These are phyloP conservation scores for Caenorhabditis sp. DNA, from an alignment of 2,888 invertebrate genomes.

Conservation along the genomic window DNA sequence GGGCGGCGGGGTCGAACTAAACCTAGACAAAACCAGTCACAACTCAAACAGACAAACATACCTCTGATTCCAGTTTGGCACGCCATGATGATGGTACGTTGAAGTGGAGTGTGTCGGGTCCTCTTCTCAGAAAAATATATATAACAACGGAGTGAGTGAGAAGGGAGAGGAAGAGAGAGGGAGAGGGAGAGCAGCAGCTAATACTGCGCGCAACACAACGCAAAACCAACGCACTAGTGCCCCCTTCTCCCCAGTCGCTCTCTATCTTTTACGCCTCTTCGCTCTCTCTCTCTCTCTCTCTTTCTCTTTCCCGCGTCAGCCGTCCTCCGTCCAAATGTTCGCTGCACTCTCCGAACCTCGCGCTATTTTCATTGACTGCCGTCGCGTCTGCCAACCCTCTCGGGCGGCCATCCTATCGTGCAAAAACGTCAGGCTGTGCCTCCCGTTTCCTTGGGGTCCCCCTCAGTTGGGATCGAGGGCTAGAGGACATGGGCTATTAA, in stretches of 20 bases:
- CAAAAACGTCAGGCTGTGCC: constrained; percentile 35
- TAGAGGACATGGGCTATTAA: constrained; percentile 36
- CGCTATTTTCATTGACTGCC: constrained; percentile 20
- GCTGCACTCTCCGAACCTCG: constrained; percentile 3
- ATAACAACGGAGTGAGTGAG: constrained; percentile 14
- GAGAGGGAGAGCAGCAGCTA: constrained; percentile 43
- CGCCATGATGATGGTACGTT: constrained; percentile 65
- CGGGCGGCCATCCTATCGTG: constrained; percentile 42
- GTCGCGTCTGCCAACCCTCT: constrained; percentile 32
- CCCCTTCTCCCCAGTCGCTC: constrained; percentile 12
- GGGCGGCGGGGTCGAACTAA: background rate
- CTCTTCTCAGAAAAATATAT: constrained; percentile 22
- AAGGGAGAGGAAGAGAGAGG: background rate
- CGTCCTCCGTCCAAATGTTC: constrained; percentile 36
- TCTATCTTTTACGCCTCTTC: constrained; percentile 1
- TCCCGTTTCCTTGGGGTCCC: background rate
- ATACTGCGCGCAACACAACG: constrained; percentile 60
- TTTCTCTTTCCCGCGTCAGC: background rate
- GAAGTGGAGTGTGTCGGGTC: constrained; percentile 1
- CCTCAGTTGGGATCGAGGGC: background rate
- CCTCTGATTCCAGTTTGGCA: constrained; percentile 78
- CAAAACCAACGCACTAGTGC: constrained; percentile 61
- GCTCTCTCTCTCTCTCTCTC: constrained; percentile 10
- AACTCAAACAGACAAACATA: constrained; percentile 42
- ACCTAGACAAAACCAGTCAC: constrained; percentile 8